Conservation (phyloP, 2,888 invertebrate species). For the Campopleginae sp. region DNA sequence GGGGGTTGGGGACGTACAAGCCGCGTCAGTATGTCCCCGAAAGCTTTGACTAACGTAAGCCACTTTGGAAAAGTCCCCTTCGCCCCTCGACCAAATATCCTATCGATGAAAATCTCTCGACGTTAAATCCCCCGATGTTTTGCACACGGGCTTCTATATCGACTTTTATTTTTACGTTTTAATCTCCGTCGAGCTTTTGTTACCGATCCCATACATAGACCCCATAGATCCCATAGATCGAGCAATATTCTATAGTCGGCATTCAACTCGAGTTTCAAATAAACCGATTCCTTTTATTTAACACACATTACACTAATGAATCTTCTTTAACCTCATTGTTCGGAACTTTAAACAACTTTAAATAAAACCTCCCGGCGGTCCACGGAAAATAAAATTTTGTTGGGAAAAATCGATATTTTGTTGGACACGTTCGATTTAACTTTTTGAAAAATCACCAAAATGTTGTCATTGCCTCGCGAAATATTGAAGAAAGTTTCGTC, state of each 20-base stretch:
- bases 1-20: conserved; percentile 34
- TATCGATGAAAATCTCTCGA: conserved; percentile 61
- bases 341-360: not conserved
- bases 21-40: conserved; percentile 19
- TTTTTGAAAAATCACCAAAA: too few species aligned
- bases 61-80: conserved; percentile 37
- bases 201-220: conserved; percentile 32
- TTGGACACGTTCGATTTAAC: too few species aligned
- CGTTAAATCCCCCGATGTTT: conserved; percentile 53
- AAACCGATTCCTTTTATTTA: conserved; percentile 30
- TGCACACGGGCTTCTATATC: conserved; percentile 33
- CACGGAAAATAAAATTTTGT: too few species aligned
- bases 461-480: too few species aligned
- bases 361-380: conserved; percentile 1
- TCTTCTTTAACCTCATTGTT: conserved; percentile 5
- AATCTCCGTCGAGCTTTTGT: conserved; percentile 30
- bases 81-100: not conserved
- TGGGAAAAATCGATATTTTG: too few species aligned
- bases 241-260: not conserved
- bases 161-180: conserved; percentile 20
- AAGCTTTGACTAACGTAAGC: conserved; percentile 61
- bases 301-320: conserved; percentile 5
- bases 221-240: too few species aligned
- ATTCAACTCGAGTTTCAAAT: conserved; percentile 16
- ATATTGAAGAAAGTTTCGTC: too few species aligned